These are phyloP conservation scores for Psettodes erumei DNA, from an alignment of 2,113 vertebrate species.

Conservation along the genomic window DNA sequence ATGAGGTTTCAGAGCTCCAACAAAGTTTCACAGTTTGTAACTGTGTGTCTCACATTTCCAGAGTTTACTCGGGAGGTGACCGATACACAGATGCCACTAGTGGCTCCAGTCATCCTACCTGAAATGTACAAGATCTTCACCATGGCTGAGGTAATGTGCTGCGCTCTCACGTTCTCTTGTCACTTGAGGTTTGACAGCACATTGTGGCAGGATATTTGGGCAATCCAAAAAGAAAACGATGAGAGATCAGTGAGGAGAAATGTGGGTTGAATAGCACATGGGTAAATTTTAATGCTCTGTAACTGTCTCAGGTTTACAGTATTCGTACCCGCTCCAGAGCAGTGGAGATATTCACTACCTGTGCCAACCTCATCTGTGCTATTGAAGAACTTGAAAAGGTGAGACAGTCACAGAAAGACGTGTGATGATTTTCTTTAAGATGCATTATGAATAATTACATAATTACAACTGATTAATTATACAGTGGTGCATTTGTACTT, in stretches of 20 bases:
- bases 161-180: not conserved
- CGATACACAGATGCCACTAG: conserved; percentile 97
- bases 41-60: conserved; percentile 54
- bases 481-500: not conserved
- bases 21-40: not conserved
- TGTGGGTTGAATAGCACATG: no score
- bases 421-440: not conserved
- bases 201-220: not conserved
- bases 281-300: not conserved
- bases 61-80: conserved; percentile 98
- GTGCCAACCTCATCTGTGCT: conserved; percentile 98
- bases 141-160: conserved; percentile 96
- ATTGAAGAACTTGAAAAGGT: conserved; percentile 99
- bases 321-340: conserved; percentile 95
- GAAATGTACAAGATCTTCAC: conserved; percentile 99
- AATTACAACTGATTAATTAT: not conserved
- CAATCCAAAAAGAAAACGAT: not conserved
- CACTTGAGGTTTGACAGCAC: not conserved
- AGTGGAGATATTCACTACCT: conserved; percentile 98
- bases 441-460: not conserved
- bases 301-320: conserved; percentile 89
- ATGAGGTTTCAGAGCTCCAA: not conserved
- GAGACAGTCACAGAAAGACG: conserved; percentile 16
- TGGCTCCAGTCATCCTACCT: conserved; percentile 97
- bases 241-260: no score